A percentile compares a stretch with the other conserved stretches of the same genome.
Evolutionary conservation across 2,797 vertebrate genomes (phyloP).

Genomic region (Xiphophorus birchmanni): DNA sequence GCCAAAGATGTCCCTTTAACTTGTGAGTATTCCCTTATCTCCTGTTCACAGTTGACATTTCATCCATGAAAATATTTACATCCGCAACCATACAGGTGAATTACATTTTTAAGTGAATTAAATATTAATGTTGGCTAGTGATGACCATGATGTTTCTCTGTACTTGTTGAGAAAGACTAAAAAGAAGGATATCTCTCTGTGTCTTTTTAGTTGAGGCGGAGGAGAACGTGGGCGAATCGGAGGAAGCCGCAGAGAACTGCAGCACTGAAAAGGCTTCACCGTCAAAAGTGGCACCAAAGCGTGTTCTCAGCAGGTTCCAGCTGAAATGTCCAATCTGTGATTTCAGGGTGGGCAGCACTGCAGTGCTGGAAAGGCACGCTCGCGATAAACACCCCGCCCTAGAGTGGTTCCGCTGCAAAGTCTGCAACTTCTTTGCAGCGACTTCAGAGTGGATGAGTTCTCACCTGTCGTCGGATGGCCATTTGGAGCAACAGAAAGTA

Average conservation of each 20-base stretch:
- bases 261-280: slow-evolving; percentile 24
- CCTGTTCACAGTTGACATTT: slow-evolving; percentile 36
- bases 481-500: slow-evolving; percentile 85
- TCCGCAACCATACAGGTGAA: background rate
- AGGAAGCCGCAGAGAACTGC: slow-evolving; percentile 59
- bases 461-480: slow-evolving; percentile 89
- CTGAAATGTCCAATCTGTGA: slow-evolving; percentile 91
- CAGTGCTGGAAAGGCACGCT: slow-evolving; percentile 87
- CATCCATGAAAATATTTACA: background rate
- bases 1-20: slow-evolving; percentile 76
- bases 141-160: background rate
- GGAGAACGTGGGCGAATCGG: slow-evolving; percentile 52
- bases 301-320: slow-evolving; percentile 79
- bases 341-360: slow-evolving; percentile 88
- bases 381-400: slow-evolving; percentile 86
- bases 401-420: slow-evolving; percentile 90
- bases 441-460: slow-evolving; percentile 91
- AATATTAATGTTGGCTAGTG: background rate
- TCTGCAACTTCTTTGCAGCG: slow-evolving; percentile 89
- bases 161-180: background rate
- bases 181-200: slow-evolving; percentile 43
- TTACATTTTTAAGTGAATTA: background rate
- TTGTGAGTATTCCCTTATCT: slow-evolving; percentile 79
- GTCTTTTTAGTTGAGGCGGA: slow-evolving; percentile 61
- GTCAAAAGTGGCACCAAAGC: slow-evolving; percentile 71